Evolutionary conservation across 2,888 invertebrate genomes (phyloP).

Genomic region (Clivina fossor): DNA sequence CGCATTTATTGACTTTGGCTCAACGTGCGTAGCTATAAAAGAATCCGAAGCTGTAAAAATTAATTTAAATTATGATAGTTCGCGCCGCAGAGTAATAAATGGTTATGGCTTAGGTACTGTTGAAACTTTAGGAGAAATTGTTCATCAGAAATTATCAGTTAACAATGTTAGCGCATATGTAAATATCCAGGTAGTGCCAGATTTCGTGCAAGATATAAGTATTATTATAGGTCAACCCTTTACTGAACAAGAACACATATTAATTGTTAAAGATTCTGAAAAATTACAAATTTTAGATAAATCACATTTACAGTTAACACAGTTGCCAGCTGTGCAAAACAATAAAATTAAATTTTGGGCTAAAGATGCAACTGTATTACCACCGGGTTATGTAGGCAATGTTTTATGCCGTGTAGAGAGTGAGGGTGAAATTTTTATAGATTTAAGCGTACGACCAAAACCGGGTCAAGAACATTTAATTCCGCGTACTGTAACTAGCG

Average conservation of each 20-base stretch:
- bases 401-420: conserved; percentile 1
- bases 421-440: conserved; percentile 6
- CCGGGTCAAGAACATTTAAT: conserved; percentile 8
- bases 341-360: neutral
- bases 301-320: too few relatives aligned
- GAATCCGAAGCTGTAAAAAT: conserved; percentile 5
- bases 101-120: conserved; percentile 11
- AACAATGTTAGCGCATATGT: too few relatives aligned
- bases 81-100: neutral
- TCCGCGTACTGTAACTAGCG: conserved; percentile 7
- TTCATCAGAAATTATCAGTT: too few relatives aligned
- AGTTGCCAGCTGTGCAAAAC: neutral
- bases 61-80: neutral
- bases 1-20: conserved; percentile 16
- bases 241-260: neutral
- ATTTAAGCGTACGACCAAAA: conserved; percentile 7
- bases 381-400: conserved; percentile 9
- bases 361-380: conserved; percentile 20
- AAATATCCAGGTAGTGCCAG: conserved; percentile 4
- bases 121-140: conserved; percentile 11
- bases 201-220: neutral
- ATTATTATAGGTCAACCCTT: conserved; percentile 13
- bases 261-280: neutral
- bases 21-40: conserved; percentile 3
- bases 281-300: conserved; percentile 4